Evolutionary conservation across 2,797 vertebrate genomes (phyloP).

Genomic region (Spheniscus humboldti): DNA sequence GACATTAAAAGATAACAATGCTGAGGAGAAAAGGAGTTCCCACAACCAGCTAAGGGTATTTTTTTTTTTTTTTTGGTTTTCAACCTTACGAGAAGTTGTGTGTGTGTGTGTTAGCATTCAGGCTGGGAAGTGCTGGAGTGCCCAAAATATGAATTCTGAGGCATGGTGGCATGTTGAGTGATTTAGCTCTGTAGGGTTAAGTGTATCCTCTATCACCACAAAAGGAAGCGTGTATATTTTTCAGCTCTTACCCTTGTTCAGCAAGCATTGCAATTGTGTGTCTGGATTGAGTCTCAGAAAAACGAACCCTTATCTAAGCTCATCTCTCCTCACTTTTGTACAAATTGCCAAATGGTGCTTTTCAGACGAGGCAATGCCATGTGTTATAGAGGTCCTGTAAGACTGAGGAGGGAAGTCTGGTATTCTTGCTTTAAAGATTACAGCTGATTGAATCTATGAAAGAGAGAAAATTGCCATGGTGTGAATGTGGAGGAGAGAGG

Average conservation of each 20-base stretch:
- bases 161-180: background rate
- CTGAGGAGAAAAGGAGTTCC: background rate
- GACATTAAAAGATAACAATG: background rate
- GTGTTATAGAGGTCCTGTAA: background rate
- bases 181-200: background rate
- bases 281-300: background rate
- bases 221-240: background rate
- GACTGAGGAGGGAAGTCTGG: background rate
- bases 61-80: background rate
- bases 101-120: background rate
- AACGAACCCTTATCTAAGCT: background rate
- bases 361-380: background rate
- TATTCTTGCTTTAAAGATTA: background rate
- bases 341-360: background rate
- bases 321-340: background rate
- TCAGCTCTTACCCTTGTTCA: background rate
- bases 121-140: background rate
- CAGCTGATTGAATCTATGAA: background rate
- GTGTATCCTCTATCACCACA: accelerated
- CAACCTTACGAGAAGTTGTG: background rate
- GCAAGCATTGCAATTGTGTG: background rate
- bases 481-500: background rate
- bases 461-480: background rate
- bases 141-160: background rate
- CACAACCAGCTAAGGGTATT: background rate